phyloP scores from a whole-genome alignment of 92 coral and sea anemone species.

The Actinernus sp. region DNA sequence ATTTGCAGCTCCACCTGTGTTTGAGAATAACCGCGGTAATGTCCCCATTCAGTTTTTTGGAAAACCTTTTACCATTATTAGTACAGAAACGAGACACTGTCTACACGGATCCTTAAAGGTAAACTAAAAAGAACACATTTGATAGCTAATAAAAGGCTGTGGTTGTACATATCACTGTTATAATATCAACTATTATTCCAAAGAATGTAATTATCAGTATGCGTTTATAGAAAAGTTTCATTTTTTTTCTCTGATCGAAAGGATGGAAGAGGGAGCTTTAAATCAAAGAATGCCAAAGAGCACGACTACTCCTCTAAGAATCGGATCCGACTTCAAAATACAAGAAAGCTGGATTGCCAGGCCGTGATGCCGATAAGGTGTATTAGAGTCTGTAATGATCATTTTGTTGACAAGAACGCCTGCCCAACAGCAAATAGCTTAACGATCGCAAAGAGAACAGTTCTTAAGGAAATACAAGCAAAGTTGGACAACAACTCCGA shows the following conservation, averaged over 20 bases:
- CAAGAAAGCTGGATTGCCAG: slow-evolving; percentile 9
- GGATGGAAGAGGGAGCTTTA: slow-evolving; percentile 13
- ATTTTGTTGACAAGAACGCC: not conserved
- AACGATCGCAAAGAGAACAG: slow-evolving; percentile 3
- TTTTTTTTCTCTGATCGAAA: not conserved
- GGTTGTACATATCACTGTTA: no score
- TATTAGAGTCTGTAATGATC: slow-evolving; percentile 10
- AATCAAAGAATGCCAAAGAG: not conserved
- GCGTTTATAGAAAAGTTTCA: no score
- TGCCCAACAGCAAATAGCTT: slow-evolving; percentile 9
- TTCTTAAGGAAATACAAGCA: slow-evolving; percentile 4
- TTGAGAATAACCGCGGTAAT: slow-evolving; percentile 30
- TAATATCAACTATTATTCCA: no score
- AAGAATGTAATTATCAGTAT: no score
- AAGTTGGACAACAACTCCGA: slow-evolving; percentile 9
- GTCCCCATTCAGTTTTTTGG: slow-evolving; percentile 36
- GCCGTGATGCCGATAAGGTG: slow-evolving; percentile 11
- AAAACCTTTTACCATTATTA: slow-evolving; percentile 30
- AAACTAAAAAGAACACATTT: slow-evolving; percentile 5
- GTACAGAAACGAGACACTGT: slow-evolving; percentile 32
- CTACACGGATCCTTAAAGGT: slow-evolving; percentile 49
- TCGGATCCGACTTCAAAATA: no score
- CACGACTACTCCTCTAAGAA: no score
- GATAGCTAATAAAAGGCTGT: no score
- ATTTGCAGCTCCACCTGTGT: slow-evolving; percentile 37